Evolutionary conservation across 2,888 invertebrate genomes (phyloP).

Genomic region (Cyaniris semiargus): DNA sequence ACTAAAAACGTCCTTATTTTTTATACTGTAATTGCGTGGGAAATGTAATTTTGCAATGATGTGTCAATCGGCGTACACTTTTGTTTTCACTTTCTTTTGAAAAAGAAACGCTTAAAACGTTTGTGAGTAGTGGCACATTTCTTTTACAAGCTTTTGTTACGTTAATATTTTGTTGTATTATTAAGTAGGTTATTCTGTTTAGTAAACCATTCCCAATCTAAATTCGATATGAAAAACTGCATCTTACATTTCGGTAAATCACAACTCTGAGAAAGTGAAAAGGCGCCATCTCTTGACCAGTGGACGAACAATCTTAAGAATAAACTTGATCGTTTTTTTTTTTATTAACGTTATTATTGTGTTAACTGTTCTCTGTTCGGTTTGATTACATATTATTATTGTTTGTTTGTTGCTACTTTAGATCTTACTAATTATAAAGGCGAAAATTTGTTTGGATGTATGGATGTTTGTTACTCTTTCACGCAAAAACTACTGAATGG

Average conservation of each 20-base stretch:
- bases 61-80: background rate
- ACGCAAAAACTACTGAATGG: no score
- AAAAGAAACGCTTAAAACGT: constrained; percentile 7
- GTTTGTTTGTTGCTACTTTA: no score
- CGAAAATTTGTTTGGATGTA: no score
- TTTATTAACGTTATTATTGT: no score
- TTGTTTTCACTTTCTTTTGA: background rate
- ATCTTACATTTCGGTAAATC: no score
- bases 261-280: background rate
- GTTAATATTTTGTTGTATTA: background rate
- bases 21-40: background rate
- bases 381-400: no score
- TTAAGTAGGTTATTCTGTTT: no score
- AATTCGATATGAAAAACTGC: no score
- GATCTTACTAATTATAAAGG: no score
- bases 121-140: background rate
- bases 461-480: no score
- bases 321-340: background rate
- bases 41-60: background rate
- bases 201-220: no score
- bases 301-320: background rate
- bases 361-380: no score
- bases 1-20: background rate
- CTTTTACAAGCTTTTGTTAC: background rate
- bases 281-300: background rate